Evolutionary conservation across 2,113 vertebrate species (phyloP).

Genomic region (Pangasianodon hypophthalmus): DNA sequence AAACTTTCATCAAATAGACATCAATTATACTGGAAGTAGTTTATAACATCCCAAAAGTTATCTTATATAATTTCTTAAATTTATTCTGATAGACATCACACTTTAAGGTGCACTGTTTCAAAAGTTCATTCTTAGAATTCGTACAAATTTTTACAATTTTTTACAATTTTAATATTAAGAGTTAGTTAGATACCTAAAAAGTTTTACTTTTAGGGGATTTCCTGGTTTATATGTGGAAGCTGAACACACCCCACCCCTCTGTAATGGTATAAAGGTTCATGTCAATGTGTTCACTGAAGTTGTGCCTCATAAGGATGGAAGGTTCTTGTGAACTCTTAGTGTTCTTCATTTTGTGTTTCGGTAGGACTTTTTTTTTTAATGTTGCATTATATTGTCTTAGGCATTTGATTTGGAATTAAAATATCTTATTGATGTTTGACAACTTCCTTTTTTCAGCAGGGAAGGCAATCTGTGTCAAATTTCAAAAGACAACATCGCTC

Average conservation of each 20-base stretch:
- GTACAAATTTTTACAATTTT: too few relatives aligned
- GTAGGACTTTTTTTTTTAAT: neutral
- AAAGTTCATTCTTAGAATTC: too few relatives aligned
- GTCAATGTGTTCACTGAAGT: neutral
- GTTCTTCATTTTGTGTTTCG: slow-evolving; percentile 6
- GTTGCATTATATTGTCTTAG: neutral
- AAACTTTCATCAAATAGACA: too few relatives aligned
- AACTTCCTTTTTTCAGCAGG: slow-evolving; percentile 22
- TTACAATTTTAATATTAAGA: too few relatives aligned
- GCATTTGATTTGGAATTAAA: neutral
- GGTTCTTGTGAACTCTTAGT: slow-evolving; percentile 1
- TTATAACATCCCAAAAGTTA: too few relatives aligned
- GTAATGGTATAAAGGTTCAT: neutral
- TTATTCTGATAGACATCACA: too few relatives aligned
- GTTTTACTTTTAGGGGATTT: neutral
- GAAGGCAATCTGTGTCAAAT: slow-evolving; percentile 2
- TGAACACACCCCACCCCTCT: neutral
- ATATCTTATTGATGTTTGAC: neutral
- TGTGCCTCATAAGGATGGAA: slow-evolving; percentile 17
- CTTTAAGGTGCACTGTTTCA: too few relatives aligned
- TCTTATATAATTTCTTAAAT: too few relatives aligned
- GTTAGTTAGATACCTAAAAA: neutral
- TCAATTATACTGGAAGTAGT: too few relatives aligned
- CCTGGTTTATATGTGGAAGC: neutral
- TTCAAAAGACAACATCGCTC: slow-evolving; percentile 11